These are phyloP conservation scores for Passer montanus DNA, from an alignment of 2,113 vertebrate species.

Conservation along the genomic window DNA sequence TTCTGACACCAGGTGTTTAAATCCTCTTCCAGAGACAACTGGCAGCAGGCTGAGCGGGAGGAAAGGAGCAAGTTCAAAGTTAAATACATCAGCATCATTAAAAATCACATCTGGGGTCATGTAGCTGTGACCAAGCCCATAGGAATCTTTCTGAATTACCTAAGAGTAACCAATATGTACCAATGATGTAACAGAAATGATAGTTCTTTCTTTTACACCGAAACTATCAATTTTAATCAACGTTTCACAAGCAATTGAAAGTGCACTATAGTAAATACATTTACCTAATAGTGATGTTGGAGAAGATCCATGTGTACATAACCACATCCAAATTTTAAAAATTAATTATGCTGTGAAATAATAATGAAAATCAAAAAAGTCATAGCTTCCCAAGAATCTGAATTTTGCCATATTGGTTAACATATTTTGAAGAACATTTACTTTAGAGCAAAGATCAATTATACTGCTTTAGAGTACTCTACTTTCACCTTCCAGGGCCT, in stretches of 20 bases:
- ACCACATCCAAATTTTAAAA: background rate
- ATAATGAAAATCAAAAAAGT: background rate
- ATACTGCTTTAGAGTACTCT: background rate
- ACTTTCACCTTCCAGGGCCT: background rate
- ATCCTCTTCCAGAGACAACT: background rate
- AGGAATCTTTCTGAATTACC: background rate
- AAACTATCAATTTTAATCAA: background rate
- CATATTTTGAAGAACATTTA: background rate
- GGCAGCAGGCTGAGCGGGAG: background rate
- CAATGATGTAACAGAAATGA: background rate
- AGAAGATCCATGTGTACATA: accelerated
- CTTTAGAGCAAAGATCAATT: background rate
- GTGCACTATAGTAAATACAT: background rate
- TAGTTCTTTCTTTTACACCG: background rate
- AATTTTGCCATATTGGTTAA: background rate
- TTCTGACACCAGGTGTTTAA: background rate
- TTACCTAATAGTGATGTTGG: background rate
- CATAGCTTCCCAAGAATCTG: background rate
- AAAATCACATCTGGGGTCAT: background rate
- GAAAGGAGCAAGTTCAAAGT: background rate
- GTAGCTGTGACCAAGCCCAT: background rate
- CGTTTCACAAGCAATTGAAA: background rate
- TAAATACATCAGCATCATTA: background rate
- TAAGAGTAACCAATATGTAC: background rate
- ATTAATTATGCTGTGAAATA: background rate